Evolutionary conservation across 2,113 vertebrate species (phyloP).

Genomic region (Hyperopisus bebe): DNA sequence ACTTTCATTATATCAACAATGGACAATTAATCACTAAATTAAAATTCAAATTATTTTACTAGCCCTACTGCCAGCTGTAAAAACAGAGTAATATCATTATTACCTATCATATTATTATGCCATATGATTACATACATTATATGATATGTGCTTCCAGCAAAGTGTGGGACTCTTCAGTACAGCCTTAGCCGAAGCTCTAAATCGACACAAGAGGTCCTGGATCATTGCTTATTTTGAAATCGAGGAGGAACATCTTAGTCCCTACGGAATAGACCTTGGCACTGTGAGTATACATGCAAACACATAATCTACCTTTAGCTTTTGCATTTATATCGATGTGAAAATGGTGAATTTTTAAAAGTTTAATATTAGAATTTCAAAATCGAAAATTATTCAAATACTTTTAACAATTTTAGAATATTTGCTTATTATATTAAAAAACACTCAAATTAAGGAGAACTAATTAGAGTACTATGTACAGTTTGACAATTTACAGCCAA

Average conservation of each 20-base stretch:
- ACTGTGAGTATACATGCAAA: not conserved
- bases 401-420: not conserved
- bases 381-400: not conserved
- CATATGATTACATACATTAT: not conserved
- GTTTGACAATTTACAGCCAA: not conserved
- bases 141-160: not conserved
- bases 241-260: not conserved
- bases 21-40: too few species aligned
- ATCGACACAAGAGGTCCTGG: not conserved
- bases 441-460: not conserved
- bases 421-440: not conserved
- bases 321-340: too few species aligned
- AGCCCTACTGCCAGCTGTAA: not conserved
- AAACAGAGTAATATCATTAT: not conserved
- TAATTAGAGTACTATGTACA: not conserved
- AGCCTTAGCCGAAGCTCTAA: not conserved
- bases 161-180: not conserved
- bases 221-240: not conserved
- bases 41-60: not conserved
- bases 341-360: not conserved
- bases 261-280: not conserved
- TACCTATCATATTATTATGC: not conserved
- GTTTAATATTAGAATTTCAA: not conserved
- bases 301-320: not conserved
- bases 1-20: too few species aligned